phyloP scores from a whole-genome alignment of 2,113 vertebrate genomes.

The Hemicordylus capensis region DNA sequence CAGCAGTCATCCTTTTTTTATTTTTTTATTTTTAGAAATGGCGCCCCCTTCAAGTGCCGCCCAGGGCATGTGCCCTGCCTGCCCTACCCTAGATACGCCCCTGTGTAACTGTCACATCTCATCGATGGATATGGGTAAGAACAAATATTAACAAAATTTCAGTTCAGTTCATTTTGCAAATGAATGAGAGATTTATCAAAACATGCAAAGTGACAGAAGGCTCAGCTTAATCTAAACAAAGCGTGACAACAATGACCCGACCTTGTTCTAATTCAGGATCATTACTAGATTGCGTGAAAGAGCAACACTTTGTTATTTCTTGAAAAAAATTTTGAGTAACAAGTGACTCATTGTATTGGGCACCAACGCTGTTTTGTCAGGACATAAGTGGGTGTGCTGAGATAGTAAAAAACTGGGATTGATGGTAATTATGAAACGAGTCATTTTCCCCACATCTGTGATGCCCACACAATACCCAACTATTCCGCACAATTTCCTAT shows the following conservation, averaged over 20 bases:
- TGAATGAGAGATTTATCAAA: background rate
- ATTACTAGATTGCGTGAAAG: slow-evolving; percentile 2
- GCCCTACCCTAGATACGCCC: too few species aligned
- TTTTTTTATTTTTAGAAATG: too few species aligned
- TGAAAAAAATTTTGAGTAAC: background rate
- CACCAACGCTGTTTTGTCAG: background rate
- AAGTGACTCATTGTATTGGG: slow-evolving; percentile 22
- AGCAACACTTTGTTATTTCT: slow-evolving; percentile 23
- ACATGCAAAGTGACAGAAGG: background rate
- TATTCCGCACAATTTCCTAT: background rate
- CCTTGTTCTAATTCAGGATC: slow-evolving; percentile 1
- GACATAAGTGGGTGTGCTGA: background rate
- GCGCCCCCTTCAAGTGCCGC: too few species aligned
- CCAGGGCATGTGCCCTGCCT: too few species aligned
- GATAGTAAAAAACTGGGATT: slow-evolving; percentile 1
- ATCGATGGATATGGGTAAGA: background rate
- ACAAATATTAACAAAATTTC: background rate
- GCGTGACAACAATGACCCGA: accelerated
- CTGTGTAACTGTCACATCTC: background rate
- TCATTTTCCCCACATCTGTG: background rate
- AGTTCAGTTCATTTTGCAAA: slow-evolving; percentile 8
- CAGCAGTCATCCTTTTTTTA: too few species aligned
- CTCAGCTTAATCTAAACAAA: slow-evolving; percentile 9
- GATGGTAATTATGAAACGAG: slow-evolving; percentile 16
- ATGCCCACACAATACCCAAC: background rate